phyloP scores from a whole-genome alignment of 2,888 invertebrate genomes.

The Sabellastarte sp. region DNA sequence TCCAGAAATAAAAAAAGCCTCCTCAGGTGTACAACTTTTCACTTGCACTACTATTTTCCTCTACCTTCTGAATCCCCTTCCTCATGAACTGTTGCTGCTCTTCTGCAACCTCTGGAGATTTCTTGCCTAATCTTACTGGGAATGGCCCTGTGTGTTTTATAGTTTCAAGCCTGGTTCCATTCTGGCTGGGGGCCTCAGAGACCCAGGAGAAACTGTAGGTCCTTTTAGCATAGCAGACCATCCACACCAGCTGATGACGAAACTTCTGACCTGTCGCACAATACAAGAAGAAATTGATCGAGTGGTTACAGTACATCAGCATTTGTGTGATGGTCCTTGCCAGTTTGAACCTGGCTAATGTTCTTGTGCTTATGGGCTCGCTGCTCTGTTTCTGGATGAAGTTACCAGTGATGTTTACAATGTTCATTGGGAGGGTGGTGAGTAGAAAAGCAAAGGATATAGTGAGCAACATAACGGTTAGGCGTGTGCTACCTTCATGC shows the following conservation, averaged over 20 bases:
- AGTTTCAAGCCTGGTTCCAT: no score
- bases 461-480: slow-evolving; percentile 53
- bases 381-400: slow-evolving; percentile 16
- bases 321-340: slow-evolving; percentile 44
- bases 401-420: slow-evolving; percentile 36
- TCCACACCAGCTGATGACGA: slow-evolving; percentile 31
- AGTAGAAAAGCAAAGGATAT: slow-evolving; percentile 51
- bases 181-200: no score
- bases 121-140: no score
- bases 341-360: slow-evolving; percentile 34
- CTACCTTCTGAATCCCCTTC: no score
- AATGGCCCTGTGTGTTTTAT: no score
- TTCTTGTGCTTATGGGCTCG: no score
- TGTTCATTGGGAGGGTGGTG: slow-evolving; percentile 51
- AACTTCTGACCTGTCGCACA: slow-evolving; percentile 35
- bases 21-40: no score
- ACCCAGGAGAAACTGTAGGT: slow-evolving; percentile 1
- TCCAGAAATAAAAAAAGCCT: no score
- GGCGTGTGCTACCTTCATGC: slow-evolving; percentile 24
- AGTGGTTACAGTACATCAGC: slow-evolving; percentile 54
- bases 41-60: no score
- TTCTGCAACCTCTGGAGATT: no score
- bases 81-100: no score
- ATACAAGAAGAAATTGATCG: slow-evolving; percentile 45
- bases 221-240: slow-evolving; percentile 9